Evolutionary conservation across 2,113 vertebrate species (phyloP), one percentile per base, ranked within the genome.

Genomic region (Hipposideros armiger): DNA sequence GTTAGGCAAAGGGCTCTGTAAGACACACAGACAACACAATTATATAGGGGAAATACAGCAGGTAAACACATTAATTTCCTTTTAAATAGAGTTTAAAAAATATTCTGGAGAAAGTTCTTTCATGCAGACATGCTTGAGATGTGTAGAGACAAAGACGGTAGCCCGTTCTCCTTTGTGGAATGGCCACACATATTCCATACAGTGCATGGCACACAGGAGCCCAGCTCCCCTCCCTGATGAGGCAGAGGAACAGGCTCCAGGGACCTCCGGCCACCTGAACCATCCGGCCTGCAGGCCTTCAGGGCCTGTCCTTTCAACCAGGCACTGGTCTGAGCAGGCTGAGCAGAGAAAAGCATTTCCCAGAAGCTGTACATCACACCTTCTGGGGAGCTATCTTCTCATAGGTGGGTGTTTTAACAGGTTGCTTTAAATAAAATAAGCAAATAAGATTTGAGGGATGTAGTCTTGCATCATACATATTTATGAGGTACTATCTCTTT

Each of bases 361-460:
- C 62, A 78, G 82, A 60, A 56, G 64, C 45, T 40, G 22, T 69
- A 58, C 32, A 36, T 56, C 0, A 16, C 17, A 30, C 45, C 84
- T 86, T 89, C 20, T 47, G 69, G 26, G 45, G 24, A 80, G 54
- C 40, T 19, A 7, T 50, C 52, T 66, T 30, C 50, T 86, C 15
- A n/a, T 0, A 70, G 58, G 56, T 60, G 26, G 24, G 11, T 45
- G 22, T 69, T 69, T 87, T 40, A 78, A 42, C 5, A 73, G 67
- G 58, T 62, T 83, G 36, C 72, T 90, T 83, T 82, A 87, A 74
- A 62, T n/a, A 89, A 20, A 92, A 86, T 26, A 77, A 77, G 54
- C 45, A 19, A 8, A 14, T 11, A 15, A 28, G 30, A 58, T 36
- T 70, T 20, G 30, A 20, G 36, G 66, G 66, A 40, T 13, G n/a